phyloP scores from a whole-genome alignment of 1,140 invertebrate species.

The Leptonema lineaticorne region DNA sequence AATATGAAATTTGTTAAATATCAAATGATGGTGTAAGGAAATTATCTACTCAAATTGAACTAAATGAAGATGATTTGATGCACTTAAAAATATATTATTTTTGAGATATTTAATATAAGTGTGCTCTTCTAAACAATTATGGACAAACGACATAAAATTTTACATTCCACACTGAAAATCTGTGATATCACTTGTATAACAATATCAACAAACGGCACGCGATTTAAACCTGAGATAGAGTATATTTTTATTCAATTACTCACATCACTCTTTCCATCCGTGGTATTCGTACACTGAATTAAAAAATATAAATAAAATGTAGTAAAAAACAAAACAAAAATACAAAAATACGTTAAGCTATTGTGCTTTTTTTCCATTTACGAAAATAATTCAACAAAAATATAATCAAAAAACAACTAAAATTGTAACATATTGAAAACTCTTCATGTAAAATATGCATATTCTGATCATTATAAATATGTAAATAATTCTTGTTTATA shows the following conservation, averaged over 20 bases:
- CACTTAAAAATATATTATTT: not conserved
- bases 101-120: not conserved
- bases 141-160: too few relatives aligned
- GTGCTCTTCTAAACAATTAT: not conserved
- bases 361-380: too few relatives aligned
- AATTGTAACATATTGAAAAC: too few relatives aligned
- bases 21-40: too few relatives aligned
- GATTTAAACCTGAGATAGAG: conserved; percentile 7
- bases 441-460: too few relatives aligned
- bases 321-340: conserved; percentile 2
- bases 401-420: too few relatives aligned
- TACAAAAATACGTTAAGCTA: not conserved
- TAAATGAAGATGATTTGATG: too few relatives aligned
- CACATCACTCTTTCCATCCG: conserved; percentile 39
- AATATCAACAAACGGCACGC: not conserved
- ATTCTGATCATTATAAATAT: too few relatives aligned
- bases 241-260: conserved; percentile 35
- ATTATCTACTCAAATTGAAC: too few relatives aligned
- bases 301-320: conserved; percentile 34
- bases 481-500: too few relatives aligned
- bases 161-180: too few relatives aligned
- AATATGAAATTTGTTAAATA: not conserved
- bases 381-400: too few relatives aligned
- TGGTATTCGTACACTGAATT: conserved; percentile 39
- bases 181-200: not conserved